Base-by-base conservation (phyloP, 2,797 vertebrate genomes). In the Halcyon badia region DNA sequence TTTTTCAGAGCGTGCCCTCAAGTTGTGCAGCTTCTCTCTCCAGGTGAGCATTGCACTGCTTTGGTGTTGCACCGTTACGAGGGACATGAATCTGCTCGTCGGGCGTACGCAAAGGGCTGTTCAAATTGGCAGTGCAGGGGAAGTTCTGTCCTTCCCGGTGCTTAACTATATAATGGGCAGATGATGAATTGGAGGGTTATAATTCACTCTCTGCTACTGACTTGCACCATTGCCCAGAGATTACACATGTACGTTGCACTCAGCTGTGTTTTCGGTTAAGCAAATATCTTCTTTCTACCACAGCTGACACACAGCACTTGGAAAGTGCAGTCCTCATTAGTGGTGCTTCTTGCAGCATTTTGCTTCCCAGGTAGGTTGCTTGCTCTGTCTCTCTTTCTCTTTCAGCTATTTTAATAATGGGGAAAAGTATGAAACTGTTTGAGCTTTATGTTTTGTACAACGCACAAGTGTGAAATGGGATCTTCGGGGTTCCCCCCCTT, bases 191-290 rank as follows among this genome's bases (percentile, higher is more conserved):
- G 79, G 44, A 97, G 83, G 48, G 85, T 78, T 97, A 61, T 83
- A 86, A 92, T 90, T 96, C 68, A 64, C 90, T 94, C 87, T 85
- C 78, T 90, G 92, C 90, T 72, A 16, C 95, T 81, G 90, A 65
- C 88, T 83, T 75, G 85, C 90, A 92, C 90, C 73, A 39, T 90
- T 90, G 77, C 91, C 54, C 81, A 82, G 79, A 71, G 93, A 44
- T 72, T 78, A 83, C 94, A 97, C 73, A 19, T 46, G 64, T 57
- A 48, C 89, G 12, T 70, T 25, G 60, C 81, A 76, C 75, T 92
- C 93, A 96, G 96, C 96, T 96, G 94, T 91, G 94, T 89, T 94
- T 96, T 80, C 71, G 87, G 90, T 94, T 86, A 83, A 94, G 95
- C 76, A 72, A 95, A 93, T 87, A 91, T 77, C 94, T 95, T 33